Evolutionary conservation across 2,888 invertebrate species (phyloP), one percentile per base, ranked within the genome.

Genomic region (Erebia epiphron): DNA sequence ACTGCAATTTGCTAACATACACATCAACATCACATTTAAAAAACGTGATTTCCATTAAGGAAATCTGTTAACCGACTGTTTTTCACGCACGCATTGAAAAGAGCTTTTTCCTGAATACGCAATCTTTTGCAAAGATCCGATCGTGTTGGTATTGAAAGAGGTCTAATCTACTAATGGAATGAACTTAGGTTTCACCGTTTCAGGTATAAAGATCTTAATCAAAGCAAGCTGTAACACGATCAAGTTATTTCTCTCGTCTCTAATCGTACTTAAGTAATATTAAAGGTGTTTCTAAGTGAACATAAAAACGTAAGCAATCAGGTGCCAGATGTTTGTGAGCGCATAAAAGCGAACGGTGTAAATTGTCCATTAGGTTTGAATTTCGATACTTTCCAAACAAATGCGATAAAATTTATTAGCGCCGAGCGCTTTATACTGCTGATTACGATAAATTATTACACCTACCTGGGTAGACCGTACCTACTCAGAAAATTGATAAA

Each of bases 221-320:
- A 82, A 75, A 73, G 73, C 70, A 71, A 71, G 52, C 62, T 52
- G 54, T 35, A 52, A 65, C 35, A 62, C 66, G 57, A 70, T 70
- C 49, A 43, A 67, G 46, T 66, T 68, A 67, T 52, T 58, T 64
- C 54, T 58, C 41, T 49, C 41, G 14, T 43, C 49, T 50, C 43
- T 69, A 52, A 58, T 43, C 62, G 57, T 61, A 71, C 46, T 46
- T 21, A 57, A 68, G 68, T 72, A 21, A 69, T 72, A 72, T 67
- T 66, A 63, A 72, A 57, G 63, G 80, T 85, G 88, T 86, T 87
- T 84, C 85, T 85, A 88, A 90, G 89, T 88, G 88, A 87, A 83
- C 88, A 89, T 91, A 90, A 91, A 90, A 90, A 89, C 86, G 87
- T 86, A 84, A 87, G 87, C 89, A 90, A 91, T 90, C 90, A 90